Evolutionary conservation across 1,140 invertebrate genomes (phyloP).

Genomic region (Drosophila orosa): DNA sequence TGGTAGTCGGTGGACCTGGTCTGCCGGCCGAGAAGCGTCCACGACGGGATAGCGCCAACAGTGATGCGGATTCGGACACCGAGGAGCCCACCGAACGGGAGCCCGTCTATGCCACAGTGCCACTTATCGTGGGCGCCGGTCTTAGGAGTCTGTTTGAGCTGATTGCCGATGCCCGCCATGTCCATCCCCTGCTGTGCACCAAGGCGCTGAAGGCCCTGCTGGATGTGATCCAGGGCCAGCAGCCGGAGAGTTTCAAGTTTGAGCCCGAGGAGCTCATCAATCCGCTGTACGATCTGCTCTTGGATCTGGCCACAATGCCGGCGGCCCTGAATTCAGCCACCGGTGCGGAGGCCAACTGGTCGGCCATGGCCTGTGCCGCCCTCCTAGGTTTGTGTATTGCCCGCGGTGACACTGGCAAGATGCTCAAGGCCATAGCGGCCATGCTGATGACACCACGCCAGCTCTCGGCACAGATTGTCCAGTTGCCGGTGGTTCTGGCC

Average conservation of each 20-base stretch:
- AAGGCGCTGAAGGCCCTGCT: conserved; percentile 94
- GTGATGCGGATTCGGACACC: conserved; percentile 76
- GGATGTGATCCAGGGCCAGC: conserved; percentile 93
- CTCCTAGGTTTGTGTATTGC: conserved; percentile 96
- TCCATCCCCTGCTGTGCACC: conserved; percentile 93
- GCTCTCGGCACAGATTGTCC: conserved; percentile 91
- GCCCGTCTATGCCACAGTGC: conserved; percentile 69
- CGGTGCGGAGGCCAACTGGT: conserved; percentile 88
- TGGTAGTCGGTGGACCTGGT: conserved; percentile 29
- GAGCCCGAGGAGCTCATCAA: conserved; percentile 92
- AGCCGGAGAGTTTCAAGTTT: conserved; percentile 84
- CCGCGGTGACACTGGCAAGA: conserved; percentile 95
- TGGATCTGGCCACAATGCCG: conserved; percentile 91
- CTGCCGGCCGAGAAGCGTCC: conserved; percentile 51
- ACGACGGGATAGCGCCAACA: conserved; percentile 71
- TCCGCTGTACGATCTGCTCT: conserved; percentile 90
- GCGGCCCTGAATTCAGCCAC: conserved; percentile 84
- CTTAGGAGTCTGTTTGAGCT: conserved; percentile 95
- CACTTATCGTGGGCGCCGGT: conserved; percentile 95
- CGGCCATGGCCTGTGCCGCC: conserved; percentile 94
- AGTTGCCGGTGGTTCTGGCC: conserved; percentile 94
- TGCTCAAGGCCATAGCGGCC: conserved; percentile 93
- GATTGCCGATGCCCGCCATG: conserved; percentile 92
- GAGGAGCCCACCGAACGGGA: conserved; percentile 78
- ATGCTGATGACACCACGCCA: conserved; percentile 93